Evolutionary conservation across 1,140 invertebrate genomes (phyloP).

Genomic region (Micrasema minimum): DNA sequence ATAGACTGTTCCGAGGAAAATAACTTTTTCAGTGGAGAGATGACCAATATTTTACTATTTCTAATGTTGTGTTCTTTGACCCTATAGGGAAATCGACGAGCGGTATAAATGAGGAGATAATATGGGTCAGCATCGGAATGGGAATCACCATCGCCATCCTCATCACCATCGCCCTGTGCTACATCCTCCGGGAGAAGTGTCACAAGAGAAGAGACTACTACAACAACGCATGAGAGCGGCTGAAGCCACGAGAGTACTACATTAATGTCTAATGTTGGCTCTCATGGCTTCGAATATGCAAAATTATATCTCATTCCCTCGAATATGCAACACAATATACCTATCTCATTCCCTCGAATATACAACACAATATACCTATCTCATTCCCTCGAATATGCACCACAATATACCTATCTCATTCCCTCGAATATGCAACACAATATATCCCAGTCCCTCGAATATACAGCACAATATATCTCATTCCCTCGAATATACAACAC

Average conservation of each 20-base stretch:
- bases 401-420: too few species aligned
- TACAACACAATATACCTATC: too few species aligned
- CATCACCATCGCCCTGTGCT: conserved; percentile 83
- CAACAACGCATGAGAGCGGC: conserved; percentile 72
- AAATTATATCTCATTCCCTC: too few species aligned
- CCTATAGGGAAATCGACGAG: conserved; percentile 80
- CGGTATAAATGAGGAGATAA: conserved; percentile 86
- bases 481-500: too few species aligned
- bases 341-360: too few species aligned
- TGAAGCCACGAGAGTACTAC: conserved; percentile 62
- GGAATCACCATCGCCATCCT: conserved; percentile 83
- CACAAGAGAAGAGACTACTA: conserved; percentile 78
- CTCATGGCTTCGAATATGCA: conserved; percentile 5
- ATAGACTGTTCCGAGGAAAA: too few species aligned
- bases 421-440: too few species aligned
- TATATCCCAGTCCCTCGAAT: too few species aligned
- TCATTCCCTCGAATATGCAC: too few species aligned
- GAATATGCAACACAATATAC: too few species aligned
- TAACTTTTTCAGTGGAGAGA: too few species aligned
- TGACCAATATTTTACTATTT: not conserved
- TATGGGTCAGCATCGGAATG: conserved; percentile 88
- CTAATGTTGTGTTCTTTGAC: conserved; percentile 52
- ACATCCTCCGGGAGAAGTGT: conserved; percentile 82
- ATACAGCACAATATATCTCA: too few species aligned
- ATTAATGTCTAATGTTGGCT: conserved; percentile 58